Base-by-base conservation (phyloP, 2,888 invertebrate species). In the Pegoplata infirma region DNA sequence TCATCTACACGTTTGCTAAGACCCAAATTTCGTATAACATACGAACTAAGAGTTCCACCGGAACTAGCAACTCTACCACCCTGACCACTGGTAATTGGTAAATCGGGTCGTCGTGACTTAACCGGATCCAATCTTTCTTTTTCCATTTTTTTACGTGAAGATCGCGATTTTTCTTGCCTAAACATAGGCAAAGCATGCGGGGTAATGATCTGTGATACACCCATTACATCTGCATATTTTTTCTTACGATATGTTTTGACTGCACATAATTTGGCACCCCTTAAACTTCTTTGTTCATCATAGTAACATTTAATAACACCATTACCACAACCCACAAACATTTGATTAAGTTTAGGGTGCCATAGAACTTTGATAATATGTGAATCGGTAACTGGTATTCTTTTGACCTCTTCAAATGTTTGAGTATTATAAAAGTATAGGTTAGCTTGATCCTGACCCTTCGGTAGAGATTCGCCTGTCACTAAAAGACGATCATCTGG, bases 341-440 rank as follows among this genome's bases (percentile, higher is more conserved):
- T 93, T 88, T 99, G 99, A 87, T 99, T 99, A n/a, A 99, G 90
- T 87, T 97, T 97, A 0, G 99, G 96, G 90, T 99, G 99, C 99
- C 99, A 99, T 0, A 96, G 88, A 0, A 94, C 93, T 86, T 98
- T 95, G 1, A 99, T 96, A 0, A 97, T 93, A 81, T 96, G 96
- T 0, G 96, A 94, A 84, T 94, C 92, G 0, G 94, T 92, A 0
- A 97, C 95, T 7, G 93, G 92, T 68, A 98, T 93, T 80, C 94
- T 92, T 46, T 94, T 93, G 0, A 96, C 92, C 28, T 93, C 86
- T 19, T 95, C 92, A 82, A 96, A 96, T 0, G 93, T 95, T 69
- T 94, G 93, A 0, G 95, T 91, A 83, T 96, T 93, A 83, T 94
- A 96, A 88, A 99, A 97, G 71, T 95, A 87, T 0, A 98, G 87